Evolutionary conservation across 2,113 vertebrate species (phyloP).

Genomic region (Setophaga petechia): DNA sequence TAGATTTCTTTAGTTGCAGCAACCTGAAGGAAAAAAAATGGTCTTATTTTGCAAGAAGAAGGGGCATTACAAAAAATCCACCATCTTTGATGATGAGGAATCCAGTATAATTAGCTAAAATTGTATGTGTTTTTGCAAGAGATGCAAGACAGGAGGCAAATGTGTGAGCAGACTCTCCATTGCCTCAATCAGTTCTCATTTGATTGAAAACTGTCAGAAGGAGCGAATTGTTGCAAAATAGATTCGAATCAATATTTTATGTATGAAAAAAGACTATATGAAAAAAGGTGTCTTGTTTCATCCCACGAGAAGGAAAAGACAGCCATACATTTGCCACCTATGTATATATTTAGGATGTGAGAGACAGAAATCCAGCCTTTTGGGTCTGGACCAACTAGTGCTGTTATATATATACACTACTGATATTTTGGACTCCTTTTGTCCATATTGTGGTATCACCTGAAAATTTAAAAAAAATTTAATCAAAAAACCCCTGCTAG

Average conservation of each 20-base stretch:
- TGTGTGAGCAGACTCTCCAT: background rate
- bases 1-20: no score
- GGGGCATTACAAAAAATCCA: background rate
- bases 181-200: background rate
- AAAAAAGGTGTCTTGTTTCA: background rate
- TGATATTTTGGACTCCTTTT: background rate
- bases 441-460: background rate
- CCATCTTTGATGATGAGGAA: rapidly evolving
- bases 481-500: background rate
- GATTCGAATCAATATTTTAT: background rate
- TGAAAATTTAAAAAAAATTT: background rate
- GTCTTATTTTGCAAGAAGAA: background rate
- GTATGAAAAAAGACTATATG: background rate
- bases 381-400: background rate
- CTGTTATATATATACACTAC: background rate
- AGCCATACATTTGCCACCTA: background rate
- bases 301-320: background rate
- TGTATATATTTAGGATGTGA: background rate
- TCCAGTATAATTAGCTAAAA: background rate
- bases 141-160: background rate
- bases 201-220: background rate
- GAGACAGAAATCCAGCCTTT: background rate
- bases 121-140: background rate
- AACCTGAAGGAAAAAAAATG: background rate
- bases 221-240: background rate